Evolutionary conservation across 1,140 invertebrate species (phyloP), one percentile per base, ranked within the genome.

Genomic region (Vanessa tameamea): DNA sequence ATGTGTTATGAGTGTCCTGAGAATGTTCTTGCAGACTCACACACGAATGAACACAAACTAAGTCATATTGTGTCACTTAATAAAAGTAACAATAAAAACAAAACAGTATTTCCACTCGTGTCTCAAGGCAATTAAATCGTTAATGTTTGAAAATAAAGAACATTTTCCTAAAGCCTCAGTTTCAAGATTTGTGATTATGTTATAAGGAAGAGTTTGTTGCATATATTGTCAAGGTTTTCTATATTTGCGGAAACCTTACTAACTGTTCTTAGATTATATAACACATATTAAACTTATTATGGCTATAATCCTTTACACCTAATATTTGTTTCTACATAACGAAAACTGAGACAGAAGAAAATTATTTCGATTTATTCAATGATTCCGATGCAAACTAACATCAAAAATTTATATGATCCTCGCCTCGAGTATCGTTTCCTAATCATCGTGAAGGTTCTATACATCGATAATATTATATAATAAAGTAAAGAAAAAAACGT

Each of bases 211-310:
- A 48, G 61, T 20, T 26, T 26, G 65, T 64, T 61, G 65, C 66
- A 57, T 48, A 14, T 23, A 47, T 43, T 43, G 65, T 63, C 48
- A 74, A 74, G 66, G 72, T 53, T 50, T 50, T 69, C 57, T 69
- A 64, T 74, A 74, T 69, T 51, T 71, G n/a, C 57, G 23, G 66
- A 69, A 69, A 51, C 66, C 66, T 23, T 74, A 64, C 11, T 47
- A 68, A 73, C 55, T 20, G 16, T 16, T 72, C 51, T 72, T 65
- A 59, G 53, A 61, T 73, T 61, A 47, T 16, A 50, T 69, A 65
- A 70, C 26, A 53, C 48, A 43, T 55, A 67, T 43, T 13, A 53
- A 55, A 67, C 12, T 55, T 47, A 47, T 48, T 66, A 66, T 66
- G 50, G 3, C 3, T 43, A 9, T 43, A 43, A 43, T 31, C 26